Conservation (phyloP, 2,888 invertebrate genomes). For the Peribatodes rhomboidaria region DNA sequence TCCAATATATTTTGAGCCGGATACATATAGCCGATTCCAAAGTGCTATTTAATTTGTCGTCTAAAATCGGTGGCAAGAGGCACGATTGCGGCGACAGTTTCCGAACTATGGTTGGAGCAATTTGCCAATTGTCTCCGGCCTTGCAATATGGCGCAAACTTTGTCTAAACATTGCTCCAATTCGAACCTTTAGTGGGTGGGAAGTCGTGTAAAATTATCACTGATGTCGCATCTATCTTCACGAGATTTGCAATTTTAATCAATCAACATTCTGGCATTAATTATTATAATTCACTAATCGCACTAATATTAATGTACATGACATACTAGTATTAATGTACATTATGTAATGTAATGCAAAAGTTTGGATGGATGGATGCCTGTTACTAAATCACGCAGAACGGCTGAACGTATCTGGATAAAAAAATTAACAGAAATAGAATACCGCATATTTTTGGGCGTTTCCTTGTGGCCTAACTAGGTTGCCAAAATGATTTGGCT, state of each 20-base stretch:
- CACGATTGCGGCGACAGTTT: slow-evolving; percentile 25
- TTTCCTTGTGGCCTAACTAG: too few species aligned
- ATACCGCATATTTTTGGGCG: too few species aligned
- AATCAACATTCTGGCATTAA: too few species aligned
- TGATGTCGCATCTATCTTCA: neutral
- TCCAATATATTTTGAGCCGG: neutral
- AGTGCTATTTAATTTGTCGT: slow-evolving; percentile 17
- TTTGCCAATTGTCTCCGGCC: slow-evolving; percentile 30
- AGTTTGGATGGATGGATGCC: too few species aligned
- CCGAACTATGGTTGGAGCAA: slow-evolving; percentile 30
- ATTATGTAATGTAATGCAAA: too few species aligned
- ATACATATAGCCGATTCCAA: neutral
- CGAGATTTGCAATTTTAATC: neutral
- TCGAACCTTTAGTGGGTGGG: neutral
- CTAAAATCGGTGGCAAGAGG: neutral
- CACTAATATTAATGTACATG: too few species aligned
- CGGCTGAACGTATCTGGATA: too few species aligned
- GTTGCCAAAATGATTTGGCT: too few species aligned
- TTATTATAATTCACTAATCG: too few species aligned
- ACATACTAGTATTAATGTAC: too few species aligned
- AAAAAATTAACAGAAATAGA: too few species aligned
- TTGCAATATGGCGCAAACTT: slow-evolving; percentile 31
- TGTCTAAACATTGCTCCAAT: slow-evolving; percentile 11
- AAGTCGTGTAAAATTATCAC: slow-evolving; percentile 5
- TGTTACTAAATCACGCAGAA: too few species aligned